phyloP scores from a whole-genome alignment of 2,888 invertebrate species.

The Tinea semifulvella region DNA sequence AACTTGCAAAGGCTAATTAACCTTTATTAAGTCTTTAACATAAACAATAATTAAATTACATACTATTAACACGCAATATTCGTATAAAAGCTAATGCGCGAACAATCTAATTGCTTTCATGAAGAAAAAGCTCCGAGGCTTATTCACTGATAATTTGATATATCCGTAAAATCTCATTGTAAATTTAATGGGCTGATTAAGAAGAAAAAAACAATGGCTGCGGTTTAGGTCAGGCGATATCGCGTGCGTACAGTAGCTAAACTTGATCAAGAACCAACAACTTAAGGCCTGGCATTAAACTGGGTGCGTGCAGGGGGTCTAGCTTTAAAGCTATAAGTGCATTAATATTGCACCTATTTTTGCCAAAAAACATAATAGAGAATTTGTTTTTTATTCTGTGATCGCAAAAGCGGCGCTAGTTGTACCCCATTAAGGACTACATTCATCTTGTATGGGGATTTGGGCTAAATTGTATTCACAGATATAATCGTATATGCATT shows the following conservation, averaged over 20 bases:
- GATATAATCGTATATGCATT: no score
- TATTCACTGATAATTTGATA: conserved; percentile 11
- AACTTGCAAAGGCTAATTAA: no score
- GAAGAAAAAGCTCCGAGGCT: neutral
- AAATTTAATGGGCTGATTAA: conserved; percentile 9
- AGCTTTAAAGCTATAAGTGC: neutral
- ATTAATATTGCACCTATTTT: conserved; percentile 3
- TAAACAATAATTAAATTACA: neutral
- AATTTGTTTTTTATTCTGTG: no score
- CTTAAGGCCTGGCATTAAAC: neutral
- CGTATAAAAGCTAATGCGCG: neutral
- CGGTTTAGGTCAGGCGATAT: conserved; percentile 46
- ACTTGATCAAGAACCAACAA: neutral
- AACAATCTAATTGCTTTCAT: neutral
- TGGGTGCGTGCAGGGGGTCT: conserved; percentile 4
- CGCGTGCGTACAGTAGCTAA: conserved; percentile 39
- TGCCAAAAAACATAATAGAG: no score
- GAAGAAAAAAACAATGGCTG: neutral
- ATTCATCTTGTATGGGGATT: no score
- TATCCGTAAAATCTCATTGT: conserved; percentile 7
- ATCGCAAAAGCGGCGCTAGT: no score
- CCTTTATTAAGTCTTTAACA: neutral
- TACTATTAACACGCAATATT: neutral
- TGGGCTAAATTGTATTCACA: no score
- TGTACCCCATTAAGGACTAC: no score